phyloP scores from a whole-genome alignment of 2,113 vertebrate genomes.

The Xiphophorus hellerii region DNA sequence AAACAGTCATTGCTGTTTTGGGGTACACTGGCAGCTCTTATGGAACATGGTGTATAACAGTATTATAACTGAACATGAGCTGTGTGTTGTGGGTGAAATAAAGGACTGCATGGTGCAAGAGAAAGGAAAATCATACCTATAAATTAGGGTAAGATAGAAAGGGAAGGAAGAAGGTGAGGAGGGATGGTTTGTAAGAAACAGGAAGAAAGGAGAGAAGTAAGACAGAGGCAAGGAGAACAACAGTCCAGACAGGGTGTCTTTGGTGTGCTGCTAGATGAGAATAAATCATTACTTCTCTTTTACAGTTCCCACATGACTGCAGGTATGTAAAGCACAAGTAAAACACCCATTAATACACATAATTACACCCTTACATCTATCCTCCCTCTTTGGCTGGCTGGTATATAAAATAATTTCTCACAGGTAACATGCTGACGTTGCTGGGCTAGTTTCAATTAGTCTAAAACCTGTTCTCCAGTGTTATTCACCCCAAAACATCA shows the following conservation, averaged over 20 bases:
- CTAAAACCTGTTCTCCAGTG: constrained; percentile 42
- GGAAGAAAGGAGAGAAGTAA: neutral
- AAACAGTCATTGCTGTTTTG: constrained; percentile 61
- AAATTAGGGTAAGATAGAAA: neutral
- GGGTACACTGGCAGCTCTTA: constrained; percentile 45
- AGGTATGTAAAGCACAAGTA: constrained; percentile 52
- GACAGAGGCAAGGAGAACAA: constrained; percentile 10
- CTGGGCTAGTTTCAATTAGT: constrained; percentile 57
- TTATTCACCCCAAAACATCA: constrained; percentile 37
- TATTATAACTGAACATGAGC: constrained; percentile 31
- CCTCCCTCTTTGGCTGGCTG: constrained; percentile 34
- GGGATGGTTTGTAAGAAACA: neutral
- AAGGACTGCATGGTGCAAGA: constrained; percentile 13
- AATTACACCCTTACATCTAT: constrained; percentile 41
- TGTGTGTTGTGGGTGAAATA: constrained; percentile 4
- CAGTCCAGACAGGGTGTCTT: constrained; percentile 39
- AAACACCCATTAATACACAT: constrained; percentile 44
- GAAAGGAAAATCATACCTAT: constrained; percentile 7
- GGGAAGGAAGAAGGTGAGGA: neutral
- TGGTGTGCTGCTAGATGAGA: constrained; percentile 28
- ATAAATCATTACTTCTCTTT: constrained; percentile 48
- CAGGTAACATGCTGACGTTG: constrained; percentile 30
- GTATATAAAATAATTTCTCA: constrained; percentile 29
- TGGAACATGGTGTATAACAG: constrained; percentile 45
- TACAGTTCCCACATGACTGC: constrained; percentile 37